Evolutionary conservation across 2,888 invertebrate species (phyloP).

Genomic region (Leptopilina syphax): DNA sequence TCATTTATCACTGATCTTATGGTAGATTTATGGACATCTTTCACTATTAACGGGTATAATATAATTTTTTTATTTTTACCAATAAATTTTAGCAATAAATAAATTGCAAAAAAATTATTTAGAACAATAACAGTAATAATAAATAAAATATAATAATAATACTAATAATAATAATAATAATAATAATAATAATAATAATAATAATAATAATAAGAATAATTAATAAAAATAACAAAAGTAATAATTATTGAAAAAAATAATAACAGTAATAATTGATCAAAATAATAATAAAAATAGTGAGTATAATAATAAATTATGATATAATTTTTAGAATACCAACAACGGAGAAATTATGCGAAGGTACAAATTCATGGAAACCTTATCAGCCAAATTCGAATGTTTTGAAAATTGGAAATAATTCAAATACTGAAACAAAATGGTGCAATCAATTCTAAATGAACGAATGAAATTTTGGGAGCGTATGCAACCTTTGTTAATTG

Average conservation of each 20-base stretch:
- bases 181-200: too few species aligned
- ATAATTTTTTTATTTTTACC: background rate
- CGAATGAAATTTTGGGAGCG: constrained; percentile 6
- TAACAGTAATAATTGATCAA: too few species aligned
- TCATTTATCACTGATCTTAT: background rate
- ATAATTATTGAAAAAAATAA: background rate
- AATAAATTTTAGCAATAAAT: too few species aligned
- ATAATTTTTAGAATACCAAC: background rate
- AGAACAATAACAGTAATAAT: too few species aligned
- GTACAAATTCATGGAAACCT: background rate
- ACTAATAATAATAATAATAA: background rate
- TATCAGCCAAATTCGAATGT: background rate
- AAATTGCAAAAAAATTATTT: too few species aligned
- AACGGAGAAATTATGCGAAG: background rate
- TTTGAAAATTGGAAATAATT: background rate
- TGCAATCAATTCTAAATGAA: background rate
- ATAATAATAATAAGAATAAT: too few species aligned
- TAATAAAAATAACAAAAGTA: too few species aligned
- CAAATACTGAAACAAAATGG: background rate
- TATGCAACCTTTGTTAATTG: background rate
- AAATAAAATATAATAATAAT: background rate
- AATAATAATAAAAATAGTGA: background rate
- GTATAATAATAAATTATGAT: too few species aligned
- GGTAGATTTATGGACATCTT: constrained; percentile 11
- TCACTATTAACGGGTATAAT: background rate